phyloP scores from a whole-genome alignment of 2,888 invertebrate species.

The Hemaris fuciformis region DNA sequence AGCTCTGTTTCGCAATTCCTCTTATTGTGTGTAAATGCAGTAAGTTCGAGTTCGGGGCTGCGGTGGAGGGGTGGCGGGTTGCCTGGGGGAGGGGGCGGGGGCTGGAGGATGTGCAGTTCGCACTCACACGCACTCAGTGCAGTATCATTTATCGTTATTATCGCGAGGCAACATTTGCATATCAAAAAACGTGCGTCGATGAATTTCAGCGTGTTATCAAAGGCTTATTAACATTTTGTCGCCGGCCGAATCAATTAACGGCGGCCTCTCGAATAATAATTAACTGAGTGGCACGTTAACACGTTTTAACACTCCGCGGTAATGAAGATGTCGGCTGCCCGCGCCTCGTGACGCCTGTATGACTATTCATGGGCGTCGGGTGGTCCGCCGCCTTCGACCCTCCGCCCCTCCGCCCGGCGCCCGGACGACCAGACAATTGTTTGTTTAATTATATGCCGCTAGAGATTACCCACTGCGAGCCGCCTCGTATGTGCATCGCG shows the following conservation, averaged over 20 bases:
- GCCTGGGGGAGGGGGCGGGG: neutral
- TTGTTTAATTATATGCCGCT: neutral
- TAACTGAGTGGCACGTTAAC: conserved; percentile 75
- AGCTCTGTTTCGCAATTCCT: too few species aligned
- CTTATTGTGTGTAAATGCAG: too few species aligned
- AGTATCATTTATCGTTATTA: conserved; percentile 13
- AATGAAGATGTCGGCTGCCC: conserved; percentile 74
- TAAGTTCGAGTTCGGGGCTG: neutral
- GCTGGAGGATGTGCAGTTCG: neutral
- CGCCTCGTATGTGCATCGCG: neutral
- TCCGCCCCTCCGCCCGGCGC: neutral
- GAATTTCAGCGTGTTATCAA: conserved; percentile 46
- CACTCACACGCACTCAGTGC: conserved; percentile 11
- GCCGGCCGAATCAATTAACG: conserved; percentile 74
- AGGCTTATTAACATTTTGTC: conserved; percentile 77
- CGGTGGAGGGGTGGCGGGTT: neutral
- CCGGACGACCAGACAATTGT: neutral
- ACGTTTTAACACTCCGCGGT: conserved; percentile 77
- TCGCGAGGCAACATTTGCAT: conserved; percentile 22
- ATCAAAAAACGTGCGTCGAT: conserved; percentile 24
- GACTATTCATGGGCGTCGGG: conserved; percentile 48
- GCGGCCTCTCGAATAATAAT: conserved; percentile 70
- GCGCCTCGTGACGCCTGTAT: conserved; percentile 41
- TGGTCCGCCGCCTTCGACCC: conserved; percentile 41
- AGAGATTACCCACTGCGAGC: neutral